Percentiles rank a stretch among this genome's conserved stretches.
These are phyloP conservation scores for Dynastes tityus DNA, from an alignment of 2,888 invertebrate genomes.

Conservation along the genomic window DNA sequence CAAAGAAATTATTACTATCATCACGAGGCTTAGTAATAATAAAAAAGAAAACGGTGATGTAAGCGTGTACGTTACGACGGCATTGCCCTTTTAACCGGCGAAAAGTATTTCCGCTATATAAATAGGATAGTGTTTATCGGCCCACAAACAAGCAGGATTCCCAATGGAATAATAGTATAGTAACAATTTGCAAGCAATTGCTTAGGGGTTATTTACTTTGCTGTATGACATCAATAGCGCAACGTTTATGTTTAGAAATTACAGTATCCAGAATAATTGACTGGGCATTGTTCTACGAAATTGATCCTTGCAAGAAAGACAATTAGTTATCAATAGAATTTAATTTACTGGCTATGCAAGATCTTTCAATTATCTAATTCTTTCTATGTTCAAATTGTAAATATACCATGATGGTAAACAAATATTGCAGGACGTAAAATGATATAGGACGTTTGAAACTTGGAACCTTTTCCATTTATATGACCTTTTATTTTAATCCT, in stretches of 20 bases:
- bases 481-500: too few species aligned
- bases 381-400: too few species aligned
- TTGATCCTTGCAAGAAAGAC: background rate
- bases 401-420: too few species aligned
- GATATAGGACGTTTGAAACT: too few species aligned
- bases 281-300: background rate
- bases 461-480: too few species aligned
- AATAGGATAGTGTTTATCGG: background rate
- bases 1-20: conserved; percentile 33
- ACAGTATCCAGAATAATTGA: background rate
- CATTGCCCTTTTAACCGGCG: conserved; percentile 23
- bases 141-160: background rate
- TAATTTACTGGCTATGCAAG: too few species aligned
- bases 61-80: background rate
- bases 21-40: background rate
- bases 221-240: background rate
- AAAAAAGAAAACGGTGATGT: conserved; percentile 1
- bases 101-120: conserved; percentile 24
- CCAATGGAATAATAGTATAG: background rate
- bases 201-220: conserved; percentile 6
- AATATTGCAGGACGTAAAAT: too few species aligned
- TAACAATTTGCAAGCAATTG: conserved; percentile 5
- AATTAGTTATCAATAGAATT: too few species aligned
- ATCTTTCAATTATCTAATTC: too few species aligned
- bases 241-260: conserved; percentile 1